Evolutionary conservation across 2,888 invertebrate genomes (phyloP).

Genomic region (Catocala nupta): DNA sequence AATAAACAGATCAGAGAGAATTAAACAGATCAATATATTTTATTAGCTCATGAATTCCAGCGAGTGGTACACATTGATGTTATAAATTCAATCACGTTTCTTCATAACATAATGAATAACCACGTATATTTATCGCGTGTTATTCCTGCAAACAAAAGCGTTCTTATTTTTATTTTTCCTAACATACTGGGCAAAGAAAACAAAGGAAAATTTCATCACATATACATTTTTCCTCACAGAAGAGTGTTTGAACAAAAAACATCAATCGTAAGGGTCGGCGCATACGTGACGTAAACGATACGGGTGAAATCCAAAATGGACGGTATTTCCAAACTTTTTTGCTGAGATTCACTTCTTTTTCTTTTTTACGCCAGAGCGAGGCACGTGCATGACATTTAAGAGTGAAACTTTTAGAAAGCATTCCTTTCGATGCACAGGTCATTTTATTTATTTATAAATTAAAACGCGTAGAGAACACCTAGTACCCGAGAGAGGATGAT

Average conservation of each 20-base stretch:
- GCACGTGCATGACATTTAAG: slow-evolving; percentile 35
- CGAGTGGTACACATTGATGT: no score
- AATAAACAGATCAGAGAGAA: no score
- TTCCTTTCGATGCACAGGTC: no score
- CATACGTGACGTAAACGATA: slow-evolving; percentile 35
- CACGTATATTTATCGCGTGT: background rate
- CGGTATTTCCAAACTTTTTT: slow-evolving; percentile 33
- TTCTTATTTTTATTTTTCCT: background rate
- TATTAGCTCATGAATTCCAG: no score
- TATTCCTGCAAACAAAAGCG: slow-evolving; percentile 6
- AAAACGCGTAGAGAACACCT: no score
- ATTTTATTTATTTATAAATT: no score
- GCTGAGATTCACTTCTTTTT: slow-evolving; percentile 28
- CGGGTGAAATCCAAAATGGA: slow-evolving; percentile 4
- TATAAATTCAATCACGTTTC: no score
- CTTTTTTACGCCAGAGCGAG: slow-evolving; percentile 18
- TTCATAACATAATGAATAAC: background rate
- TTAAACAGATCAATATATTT: no score
- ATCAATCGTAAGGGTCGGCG: slow-evolving; percentile 34
- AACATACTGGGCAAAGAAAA: background rate
- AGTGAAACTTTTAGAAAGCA: slow-evolving; percentile 20
- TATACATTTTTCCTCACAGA: slow-evolving; percentile 1
- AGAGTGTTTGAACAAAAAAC: slow-evolving; percentile 24
- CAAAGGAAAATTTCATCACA: slow-evolving; percentile 1
- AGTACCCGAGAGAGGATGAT: no score